A percentile compares a stretch with the other conserved stretches of the same genome.
Evolutionary conservation across 2,797 vertebrate species (phyloP).

Genomic region (Ispidina lecontei): DNA sequence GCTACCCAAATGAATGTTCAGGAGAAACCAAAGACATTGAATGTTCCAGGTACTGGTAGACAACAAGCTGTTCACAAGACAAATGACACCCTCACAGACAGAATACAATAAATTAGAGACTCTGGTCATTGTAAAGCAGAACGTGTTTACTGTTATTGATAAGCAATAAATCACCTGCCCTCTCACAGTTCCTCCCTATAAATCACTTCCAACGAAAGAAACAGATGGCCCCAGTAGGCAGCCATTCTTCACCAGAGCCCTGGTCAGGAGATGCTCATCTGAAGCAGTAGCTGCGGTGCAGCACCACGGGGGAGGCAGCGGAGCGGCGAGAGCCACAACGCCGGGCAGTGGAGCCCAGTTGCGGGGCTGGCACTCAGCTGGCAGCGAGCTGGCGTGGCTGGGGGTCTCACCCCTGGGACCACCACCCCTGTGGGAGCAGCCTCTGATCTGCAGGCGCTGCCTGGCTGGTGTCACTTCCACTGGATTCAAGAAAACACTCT

Average conservation of each 20-base stretch:
- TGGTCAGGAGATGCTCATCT: neutral
- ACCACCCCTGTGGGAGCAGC: rapidly evolving
- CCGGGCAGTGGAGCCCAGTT: rapidly evolving
- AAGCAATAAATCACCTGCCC: conserved; percentile 70
- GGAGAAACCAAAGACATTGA: conserved; percentile 36
- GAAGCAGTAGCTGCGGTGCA: rapidly evolving
- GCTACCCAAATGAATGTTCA: conserved; percentile 28
- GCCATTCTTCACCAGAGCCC: neutral
- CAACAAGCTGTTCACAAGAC: conserved; percentile 45
- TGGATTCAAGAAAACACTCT: neutral
- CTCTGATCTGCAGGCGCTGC: neutral
- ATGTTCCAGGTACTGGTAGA: conserved; percentile 38
- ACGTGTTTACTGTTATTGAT: conserved; percentile 64
- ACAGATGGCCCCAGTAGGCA: neutral
- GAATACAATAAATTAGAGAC: conserved; percentile 38
- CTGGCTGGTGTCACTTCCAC: neutral
- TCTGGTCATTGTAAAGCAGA: conserved; percentile 60
- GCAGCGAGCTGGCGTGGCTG: rapidly evolving
- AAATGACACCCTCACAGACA: conserved; percentile 46
- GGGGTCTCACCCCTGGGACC: neutral
- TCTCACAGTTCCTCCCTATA: conserved; percentile 60
- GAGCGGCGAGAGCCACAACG: rapidly evolving
- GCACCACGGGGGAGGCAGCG: neutral
- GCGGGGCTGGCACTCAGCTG: neutral
- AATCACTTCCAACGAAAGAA: conserved; percentile 51